Conservation (phyloP, 2,888 invertebrate species). For the Philopedon plagiatum region DNA sequence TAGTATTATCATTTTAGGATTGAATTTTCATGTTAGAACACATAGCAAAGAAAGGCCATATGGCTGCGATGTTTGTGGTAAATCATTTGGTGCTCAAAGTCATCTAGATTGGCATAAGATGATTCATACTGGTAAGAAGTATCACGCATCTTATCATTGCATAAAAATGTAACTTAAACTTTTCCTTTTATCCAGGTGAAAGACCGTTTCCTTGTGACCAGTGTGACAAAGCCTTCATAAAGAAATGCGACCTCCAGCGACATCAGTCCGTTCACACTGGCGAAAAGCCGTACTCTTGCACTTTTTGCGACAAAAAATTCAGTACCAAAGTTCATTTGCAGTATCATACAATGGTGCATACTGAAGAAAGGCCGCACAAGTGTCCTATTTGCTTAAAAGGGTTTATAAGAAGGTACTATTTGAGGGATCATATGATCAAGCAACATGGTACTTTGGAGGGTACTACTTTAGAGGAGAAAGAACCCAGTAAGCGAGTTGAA, state of each 20-base stretch:
- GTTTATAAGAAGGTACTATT: conserved; percentile 61
- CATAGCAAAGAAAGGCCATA: conserved; percentile 63
- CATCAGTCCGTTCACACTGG: conserved; percentile 61
- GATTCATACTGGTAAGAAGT: conserved; percentile 59
- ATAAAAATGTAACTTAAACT: neutral
- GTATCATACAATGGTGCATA: conserved; percentile 62
- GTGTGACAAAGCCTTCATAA: conserved; percentile 60
- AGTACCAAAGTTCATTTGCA: conserved; percentile 59
- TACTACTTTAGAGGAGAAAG: conserved; percentile 45
- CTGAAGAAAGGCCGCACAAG: conserved; percentile 61
- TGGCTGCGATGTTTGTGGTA: conserved; percentile 60
- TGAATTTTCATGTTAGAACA: conserved; percentile 60
- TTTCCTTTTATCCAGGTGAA: conserved; percentile 55
- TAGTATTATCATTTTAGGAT: too few relatives aligned
- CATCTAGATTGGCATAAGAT: conserved; percentile 61
- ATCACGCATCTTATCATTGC: neutral
- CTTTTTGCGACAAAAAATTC: conserved; percentile 60
- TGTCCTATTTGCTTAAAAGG: conserved; percentile 61
- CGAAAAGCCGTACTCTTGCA: conserved; percentile 58
- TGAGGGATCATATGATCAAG: conserved; percentile 60
- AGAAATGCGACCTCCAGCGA: conserved; percentile 61
- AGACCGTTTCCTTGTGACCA: conserved; percentile 59
- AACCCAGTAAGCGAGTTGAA: neutral
- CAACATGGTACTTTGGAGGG: conserved; percentile 54
- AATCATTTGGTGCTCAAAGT: conserved; percentile 60